Evolutionary conservation across 2,888 invertebrate genomes (phyloP), one percentile per base, ranked within the genome.

Genomic region (Zhuqinia jingwanae): DNA sequence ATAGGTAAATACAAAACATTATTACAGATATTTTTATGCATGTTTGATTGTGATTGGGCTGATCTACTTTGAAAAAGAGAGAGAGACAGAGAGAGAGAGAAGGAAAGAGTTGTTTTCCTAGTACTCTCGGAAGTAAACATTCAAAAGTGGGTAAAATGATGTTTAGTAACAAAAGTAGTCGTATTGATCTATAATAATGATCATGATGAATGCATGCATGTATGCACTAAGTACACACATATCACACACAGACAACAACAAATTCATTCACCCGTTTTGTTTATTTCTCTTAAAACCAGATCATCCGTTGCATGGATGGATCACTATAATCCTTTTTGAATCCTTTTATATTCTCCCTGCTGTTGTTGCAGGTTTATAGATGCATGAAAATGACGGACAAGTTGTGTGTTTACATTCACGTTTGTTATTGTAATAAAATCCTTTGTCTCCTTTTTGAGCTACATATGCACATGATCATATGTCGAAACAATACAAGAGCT

Each of bases 221-320:
- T 60, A n/a, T 50, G 15, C 8, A 65, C 8, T 17, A 25, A 17
- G 36, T 42, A 36, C 36, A 30, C 17, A 70, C 25, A 22, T 13
- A 50, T 2, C 17, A 70, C 25, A 22, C 50, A 50, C 5, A 50
- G 13, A 13, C 70, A 70, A 70, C 47, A 50, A 42, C 22, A 22
- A 42, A 70, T 47, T 13, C 70, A 70, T 70, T 70, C 70, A 70
- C 70, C 70, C 70, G 47, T 70, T n/a, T n/a, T n/a, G n/a, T n/a
- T n/a, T n/a, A n/a, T n/a, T n/a, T 70, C 70, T 47, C 45, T 68
- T 42, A 36, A 63, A 68, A 68, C 65, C 65, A 68, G 65, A 68
- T 68, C 65, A 68, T 60, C 60, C 60, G 13, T 60, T 60, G 60
- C 25, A 15, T 45, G 65, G 65, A 68, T 68, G 36, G 36, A 17